Percentiles rank a stretch among this genome's conserved stretches.
Evolutionary conservation across 2,113 vertebrate genomes (phyloP).

Genomic region (Suricata suricatta): DNA sequence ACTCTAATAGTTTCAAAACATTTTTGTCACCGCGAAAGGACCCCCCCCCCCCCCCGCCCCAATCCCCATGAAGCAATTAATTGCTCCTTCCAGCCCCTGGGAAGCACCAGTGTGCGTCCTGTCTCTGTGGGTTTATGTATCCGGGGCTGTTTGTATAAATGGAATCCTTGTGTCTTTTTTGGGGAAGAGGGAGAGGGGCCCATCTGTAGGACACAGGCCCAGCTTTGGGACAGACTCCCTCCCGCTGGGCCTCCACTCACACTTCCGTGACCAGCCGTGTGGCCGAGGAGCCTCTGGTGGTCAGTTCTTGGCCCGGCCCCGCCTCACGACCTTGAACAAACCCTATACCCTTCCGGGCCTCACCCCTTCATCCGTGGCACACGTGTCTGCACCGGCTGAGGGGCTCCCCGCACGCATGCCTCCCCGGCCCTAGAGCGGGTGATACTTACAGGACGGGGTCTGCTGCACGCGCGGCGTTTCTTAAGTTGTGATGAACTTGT

Average conservation of each 20-base stretch:
- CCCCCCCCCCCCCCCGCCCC: background rate
- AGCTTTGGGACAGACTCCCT: background rate
- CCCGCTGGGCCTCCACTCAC: background rate
- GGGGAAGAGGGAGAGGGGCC: background rate
- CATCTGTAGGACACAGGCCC: background rate
- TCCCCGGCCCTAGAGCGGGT: background rate
- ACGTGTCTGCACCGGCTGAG: background rate
- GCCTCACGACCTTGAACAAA: background rate
- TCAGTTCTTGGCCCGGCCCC: background rate
- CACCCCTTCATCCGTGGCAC: rapidly evolving
- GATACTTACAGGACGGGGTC: background rate
- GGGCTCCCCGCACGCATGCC: background rate
- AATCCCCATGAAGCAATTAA: background rate
- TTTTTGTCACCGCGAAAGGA: background rate
- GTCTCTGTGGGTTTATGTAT: background rate
- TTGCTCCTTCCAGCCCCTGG: background rate
- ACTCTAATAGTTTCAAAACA: background rate
- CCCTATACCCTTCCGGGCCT: background rate
- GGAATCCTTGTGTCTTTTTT: background rate
- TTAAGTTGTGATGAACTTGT: background rate
- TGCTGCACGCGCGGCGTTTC: background rate
- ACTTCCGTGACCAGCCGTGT: rapidly evolving
- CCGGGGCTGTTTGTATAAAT: background rate
- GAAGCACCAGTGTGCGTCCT: rapidly evolving
- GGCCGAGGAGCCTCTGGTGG: background rate